Evolutionary conservation across 1,140 invertebrate species (phyloP), one percentile per base, ranked within the genome.

Genomic region (Drosophila santomea): DNA sequence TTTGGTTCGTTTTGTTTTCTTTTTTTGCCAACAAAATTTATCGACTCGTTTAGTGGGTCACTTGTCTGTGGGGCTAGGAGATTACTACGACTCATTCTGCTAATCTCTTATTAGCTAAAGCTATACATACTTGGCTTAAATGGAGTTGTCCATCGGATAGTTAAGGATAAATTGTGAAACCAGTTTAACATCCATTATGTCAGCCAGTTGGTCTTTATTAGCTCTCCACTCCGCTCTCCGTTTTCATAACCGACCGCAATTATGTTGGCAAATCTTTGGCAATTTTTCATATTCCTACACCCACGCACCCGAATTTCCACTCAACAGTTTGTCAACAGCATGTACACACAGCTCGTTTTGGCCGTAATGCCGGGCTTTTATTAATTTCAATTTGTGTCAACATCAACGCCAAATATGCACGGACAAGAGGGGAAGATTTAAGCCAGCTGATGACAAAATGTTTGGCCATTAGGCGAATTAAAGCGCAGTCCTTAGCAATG

Each of bases 301-400:
- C 59, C 35, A 35, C 52, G 32, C 59, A 56, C 62, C 80, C 82
- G 68, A 84, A 80, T 57, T 80, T 64, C 45, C 66, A 78, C 72
- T 82, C 74, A 86, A 86, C 83, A 88, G 83, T 79, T 82, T 86
- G 75, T 79, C 80, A 75, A 79, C 67, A 63, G 14, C 44, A 28
- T 51, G 69, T 50, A 67, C 67, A 50, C 54, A 63, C 58, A 60
- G 45, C 52, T 52, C 57, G 39, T 54, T 41, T 54, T 25, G 32
- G 54, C 59, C 38, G 23, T 60, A 36, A 28, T 56, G 47, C 47
- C 39, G 35, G 47, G 47, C 83, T 76, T 86, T 86, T 86, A 86
- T 86, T 86, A 86, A 88, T 86, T 86, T 86, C 82, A 86, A 86
- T 86, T 88, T 86, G 82, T 86, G 82, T 86, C 82, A 86, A 88